Conservation (phyloP, 2,797 vertebrate species). For the Lophotriccus pileatus region DNA sequence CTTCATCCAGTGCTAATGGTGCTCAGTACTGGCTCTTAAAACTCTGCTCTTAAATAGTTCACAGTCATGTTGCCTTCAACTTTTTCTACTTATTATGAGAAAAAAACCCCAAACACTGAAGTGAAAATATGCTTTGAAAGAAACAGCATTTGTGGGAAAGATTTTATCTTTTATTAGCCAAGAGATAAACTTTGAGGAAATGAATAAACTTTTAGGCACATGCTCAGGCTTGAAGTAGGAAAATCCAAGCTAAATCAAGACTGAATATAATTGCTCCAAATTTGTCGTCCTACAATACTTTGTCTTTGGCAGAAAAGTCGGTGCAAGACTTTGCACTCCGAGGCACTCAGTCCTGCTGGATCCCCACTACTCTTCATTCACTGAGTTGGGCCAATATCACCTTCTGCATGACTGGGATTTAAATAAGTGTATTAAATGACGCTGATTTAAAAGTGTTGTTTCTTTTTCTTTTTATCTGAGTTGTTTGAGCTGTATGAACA, state of each 20-base stretch:
- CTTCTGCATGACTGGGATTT: not conserved
- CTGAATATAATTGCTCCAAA: not conserved
- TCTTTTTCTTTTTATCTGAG: not conserved
- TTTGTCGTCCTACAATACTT: not conserved
- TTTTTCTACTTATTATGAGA: not conserved
- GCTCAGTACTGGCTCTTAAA: not conserved
- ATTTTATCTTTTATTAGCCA: not conserved
- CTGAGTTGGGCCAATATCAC: not conserved
- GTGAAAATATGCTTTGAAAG: not conserved
- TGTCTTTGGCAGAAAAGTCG: not conserved
- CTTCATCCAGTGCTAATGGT: not conserved
- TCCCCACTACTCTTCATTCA: not conserved
- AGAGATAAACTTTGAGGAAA: not conserved
- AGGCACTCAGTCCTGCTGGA: not conserved
- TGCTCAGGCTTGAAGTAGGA: not conserved
- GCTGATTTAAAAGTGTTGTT: not conserved
- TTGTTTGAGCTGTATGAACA: not conserved
- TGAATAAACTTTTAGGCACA: not conserved
- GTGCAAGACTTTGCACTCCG: not conserved
- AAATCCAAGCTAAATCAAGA: not conserved
- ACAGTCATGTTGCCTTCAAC: not conserved
- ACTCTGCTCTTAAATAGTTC: not conserved
- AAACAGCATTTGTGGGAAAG: not conserved
- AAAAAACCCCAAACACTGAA: not conserved
- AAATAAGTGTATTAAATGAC: not conserved